Percentiles rank a stretch among this genome's conserved stretches.
phyloP scores from a whole-genome alignment of 2,888 invertebrate species.

The Parthenolecanium corni region DNA sequence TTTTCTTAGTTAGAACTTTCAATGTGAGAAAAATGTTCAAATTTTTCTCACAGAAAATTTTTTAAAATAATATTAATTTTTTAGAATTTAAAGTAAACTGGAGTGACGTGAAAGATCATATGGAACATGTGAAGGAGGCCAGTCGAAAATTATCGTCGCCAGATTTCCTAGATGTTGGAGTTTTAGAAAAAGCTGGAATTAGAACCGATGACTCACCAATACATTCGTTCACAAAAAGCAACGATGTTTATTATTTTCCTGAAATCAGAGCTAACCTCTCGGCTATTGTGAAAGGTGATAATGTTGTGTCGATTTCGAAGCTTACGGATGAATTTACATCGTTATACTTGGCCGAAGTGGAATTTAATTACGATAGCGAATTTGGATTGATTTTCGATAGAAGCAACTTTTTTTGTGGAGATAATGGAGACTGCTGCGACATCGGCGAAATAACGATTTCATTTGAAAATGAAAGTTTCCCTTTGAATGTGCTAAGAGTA shows the following conservation, averaged over 20 bases:
- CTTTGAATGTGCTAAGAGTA: constrained; percentile 10
- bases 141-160: background rate
- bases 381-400: constrained; percentile 50
- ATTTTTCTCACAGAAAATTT: too few species aligned
- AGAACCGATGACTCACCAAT: constrained; percentile 54
- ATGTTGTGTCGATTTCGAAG: background rate
- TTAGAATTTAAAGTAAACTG: constrained; percentile 29
- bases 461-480: background rate
- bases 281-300: constrained; percentile 36
- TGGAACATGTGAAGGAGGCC: constrained; percentile 41
- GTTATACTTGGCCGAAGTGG: background rate
- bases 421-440: constrained; percentile 67
- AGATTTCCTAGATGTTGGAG: too few species aligned
- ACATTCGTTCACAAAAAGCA: constrained; percentile 46
- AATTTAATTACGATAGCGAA: background rate
- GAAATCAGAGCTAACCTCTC: constrained; percentile 39
- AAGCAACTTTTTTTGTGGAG: constrained; percentile 64
- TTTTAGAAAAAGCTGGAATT: background rate
- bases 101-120: constrained; percentile 30
- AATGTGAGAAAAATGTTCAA: too few species aligned
- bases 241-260: constrained; percentile 44
- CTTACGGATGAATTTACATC: background rate
- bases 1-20: too few species aligned
- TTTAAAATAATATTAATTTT: too few species aligned
- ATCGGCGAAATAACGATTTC: constrained; percentile 43